These are phyloP conservation scores for Schlechtendalia chinensis DNA, from an alignment of 1,140 invertebrate genomes.

Conservation along the genomic window DNA sequence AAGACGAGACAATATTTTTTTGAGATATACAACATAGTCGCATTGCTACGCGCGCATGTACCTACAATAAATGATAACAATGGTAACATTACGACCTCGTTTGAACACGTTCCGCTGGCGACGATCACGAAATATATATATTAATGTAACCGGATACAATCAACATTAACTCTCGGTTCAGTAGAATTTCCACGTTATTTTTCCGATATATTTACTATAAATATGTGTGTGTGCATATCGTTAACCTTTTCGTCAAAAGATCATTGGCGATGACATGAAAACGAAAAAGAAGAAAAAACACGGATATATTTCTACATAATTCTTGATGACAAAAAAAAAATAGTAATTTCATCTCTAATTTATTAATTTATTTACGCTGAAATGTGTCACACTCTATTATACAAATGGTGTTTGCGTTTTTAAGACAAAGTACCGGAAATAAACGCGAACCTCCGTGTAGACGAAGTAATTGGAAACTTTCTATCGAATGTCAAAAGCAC, in stretches of 20 bases:
- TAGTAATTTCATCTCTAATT: not conserved
- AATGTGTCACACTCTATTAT: not conserved
- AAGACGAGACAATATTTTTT: not conserved
- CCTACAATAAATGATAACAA: too few species aligned
- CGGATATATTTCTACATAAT: conserved; percentile 23
- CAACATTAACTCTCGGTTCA: not conserved
- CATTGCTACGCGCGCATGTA: too few species aligned
- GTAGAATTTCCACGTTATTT: too few species aligned
- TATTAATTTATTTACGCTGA: conserved; percentile 11
- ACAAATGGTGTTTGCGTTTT: not conserved
- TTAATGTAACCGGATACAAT: conserved; percentile 12
- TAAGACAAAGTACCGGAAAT: not conserved
- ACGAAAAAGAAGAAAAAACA: not conserved
- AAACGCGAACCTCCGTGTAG: not conserved
- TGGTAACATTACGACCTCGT: too few species aligned
- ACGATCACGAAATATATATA: not conserved
- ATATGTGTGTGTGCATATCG: not conserved
- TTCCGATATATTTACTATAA: not conserved
- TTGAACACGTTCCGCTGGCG: too few species aligned
- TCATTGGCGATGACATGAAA: not conserved
- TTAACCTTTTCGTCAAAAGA: not conserved
- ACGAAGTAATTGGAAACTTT: conserved; percentile 6
- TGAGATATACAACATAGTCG: not conserved
- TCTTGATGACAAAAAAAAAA: not conserved
- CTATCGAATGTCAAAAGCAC: not conserved